These are phyloP conservation scores for Itoplectis maculator DNA, from an alignment of 2,888 invertebrate genomes.

Conservation along the genomic window DNA sequence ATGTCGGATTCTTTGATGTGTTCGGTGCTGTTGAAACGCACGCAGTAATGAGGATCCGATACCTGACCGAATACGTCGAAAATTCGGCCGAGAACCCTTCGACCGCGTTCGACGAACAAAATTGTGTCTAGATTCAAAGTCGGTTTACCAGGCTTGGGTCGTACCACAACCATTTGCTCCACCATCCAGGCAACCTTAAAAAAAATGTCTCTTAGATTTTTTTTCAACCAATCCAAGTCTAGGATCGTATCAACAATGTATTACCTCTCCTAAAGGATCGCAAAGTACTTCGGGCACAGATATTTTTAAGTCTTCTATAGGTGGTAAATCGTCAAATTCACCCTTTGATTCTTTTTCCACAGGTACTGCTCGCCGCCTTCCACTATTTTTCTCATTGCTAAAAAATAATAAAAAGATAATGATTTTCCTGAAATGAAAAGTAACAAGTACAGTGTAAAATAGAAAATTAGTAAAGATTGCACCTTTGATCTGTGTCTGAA, in stretches of 20 bases:
- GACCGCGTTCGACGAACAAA: slow-evolving; percentile 93
- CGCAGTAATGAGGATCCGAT: slow-evolving; percentile 93
- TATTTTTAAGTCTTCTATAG: slow-evolving; percentile 92
- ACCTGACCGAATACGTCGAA: slow-evolving; percentile 97
- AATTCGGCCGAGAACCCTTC: slow-evolving; percentile 91
- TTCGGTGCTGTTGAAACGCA: slow-evolving; percentile 93
- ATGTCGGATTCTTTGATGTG: slow-evolving; percentile 91
- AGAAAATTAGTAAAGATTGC: background rate
- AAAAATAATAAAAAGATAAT: slow-evolving; percentile 30
- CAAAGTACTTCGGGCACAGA: slow-evolving; percentile 91
- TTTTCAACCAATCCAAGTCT: background rate
- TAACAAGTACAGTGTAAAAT: slow-evolving; percentile 44
- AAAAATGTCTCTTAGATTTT: slow-evolving; percentile 49
- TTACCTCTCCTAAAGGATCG: slow-evolving; percentile 90
- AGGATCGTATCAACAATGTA: background rate
- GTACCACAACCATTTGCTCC: slow-evolving; percentile 89
- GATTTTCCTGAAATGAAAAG: slow-evolving; percentile 2
- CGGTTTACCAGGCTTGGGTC: slow-evolving; percentile 89
- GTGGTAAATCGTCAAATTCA: slow-evolving; percentile 91
- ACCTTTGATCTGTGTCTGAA: slow-evolving; percentile 50
- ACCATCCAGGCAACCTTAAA: slow-evolving; percentile 85
- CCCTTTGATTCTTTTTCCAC: slow-evolving; percentile 79
- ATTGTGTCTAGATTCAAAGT: slow-evolving; percentile 95
- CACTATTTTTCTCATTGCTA: slow-evolving; percentile 58
- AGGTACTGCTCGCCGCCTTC: slow-evolving; percentile 33